These are phyloP conservation scores for Asbolus verrucosus DNA, from an alignment of 1,140 invertebrate species.

Conservation along the genomic window DNA sequence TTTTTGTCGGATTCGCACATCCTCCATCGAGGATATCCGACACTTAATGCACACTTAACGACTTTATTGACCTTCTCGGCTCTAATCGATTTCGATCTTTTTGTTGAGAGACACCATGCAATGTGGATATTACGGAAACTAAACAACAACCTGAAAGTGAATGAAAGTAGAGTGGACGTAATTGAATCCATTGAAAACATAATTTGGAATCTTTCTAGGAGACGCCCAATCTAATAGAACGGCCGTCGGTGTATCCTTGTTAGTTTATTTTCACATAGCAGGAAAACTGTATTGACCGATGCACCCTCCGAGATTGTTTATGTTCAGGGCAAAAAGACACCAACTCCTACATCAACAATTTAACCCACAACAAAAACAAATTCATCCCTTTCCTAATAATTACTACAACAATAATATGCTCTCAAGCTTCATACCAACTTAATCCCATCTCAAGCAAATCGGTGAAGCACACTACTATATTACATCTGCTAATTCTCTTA, in stretches of 20 bases:
- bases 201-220: slow-evolving; percentile 37
- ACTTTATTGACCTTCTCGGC: slow-evolving; percentile 28
- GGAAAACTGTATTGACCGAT: slow-evolving; percentile 30
- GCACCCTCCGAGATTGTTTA: neutral
- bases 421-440: too few species aligned
- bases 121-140: slow-evolving; percentile 32
- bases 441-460: too few species aligned
- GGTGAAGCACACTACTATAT: too few species aligned
- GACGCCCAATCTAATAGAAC: slow-evolving; percentile 41
- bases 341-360: too few species aligned
- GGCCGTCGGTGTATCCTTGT: slow-evolving; percentile 11
- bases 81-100: slow-evolving; percentile 5
- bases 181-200: slow-evolving; percentile 46
- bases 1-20: slow-evolving; percentile 33
- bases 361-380: too few species aligned
- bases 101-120: slow-evolving; percentile 11
- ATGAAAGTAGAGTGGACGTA: slow-evolving; percentile 43
- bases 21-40: slow-evolving; percentile 32
- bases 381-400: too few species aligned
- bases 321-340: neutral
- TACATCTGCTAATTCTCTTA: too few species aligned
- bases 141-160: slow-evolving; percentile 40
- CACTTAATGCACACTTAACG: slow-evolving; percentile 44
- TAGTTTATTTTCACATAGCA: slow-evolving; percentile 39
- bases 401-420: too few species aligned